Evolutionary conservation across 2,888 invertebrate genomes (phyloP), one percentile per base, ranked within the genome.

Genomic region (Polydesmus complanatus): DNA sequence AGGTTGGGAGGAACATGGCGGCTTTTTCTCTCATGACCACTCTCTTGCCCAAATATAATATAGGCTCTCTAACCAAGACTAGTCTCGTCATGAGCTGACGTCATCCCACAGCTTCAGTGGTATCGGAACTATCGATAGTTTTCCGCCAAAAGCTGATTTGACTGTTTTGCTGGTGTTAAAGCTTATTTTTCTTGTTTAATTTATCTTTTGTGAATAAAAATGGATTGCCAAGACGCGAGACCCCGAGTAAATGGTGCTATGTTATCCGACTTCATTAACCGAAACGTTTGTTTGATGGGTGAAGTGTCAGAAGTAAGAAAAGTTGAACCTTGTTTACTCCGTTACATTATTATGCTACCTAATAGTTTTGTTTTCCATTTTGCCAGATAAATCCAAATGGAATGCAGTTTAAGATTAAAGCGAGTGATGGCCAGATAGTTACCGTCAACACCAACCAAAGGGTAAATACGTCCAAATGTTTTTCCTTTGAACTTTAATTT

Each of bases 321-420:
- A n/a, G 48, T 47, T 18, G 11, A 47, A 47, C 18, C 11, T 47
- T 47, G 48, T 47, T 18, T 47, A 47, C 18, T 47, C 11, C 18
- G 48, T 47, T 47, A 47, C 48, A 47, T n/a, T n/a, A n/a, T 47
- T 47, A 18, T 14, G 48, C 48, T 47, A 47, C 18, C 48, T 47
- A 47, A 14, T 47, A 14, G 48, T 47, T 18, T 11, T 18, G n/a
- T 14, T 19, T n/a, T 8, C 8, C 51, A 21, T 19, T 14, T 8
- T 51, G 8, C 5, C 22, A 63, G 63, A 27, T 57, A 1, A 54
- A 57, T 22, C 23, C 27, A 23, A 50, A 26, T 11, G 63, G 63
- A 25, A 61, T 54, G 54, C 47, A 37, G 14, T 63, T 63, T 47
- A 56, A 56, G 26, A 47, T 63, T n/a, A 63, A 47, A 58, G 56